Conservation (phyloP, 2,888 invertebrate genomes). For the Drosophila neonasuta region DNA sequence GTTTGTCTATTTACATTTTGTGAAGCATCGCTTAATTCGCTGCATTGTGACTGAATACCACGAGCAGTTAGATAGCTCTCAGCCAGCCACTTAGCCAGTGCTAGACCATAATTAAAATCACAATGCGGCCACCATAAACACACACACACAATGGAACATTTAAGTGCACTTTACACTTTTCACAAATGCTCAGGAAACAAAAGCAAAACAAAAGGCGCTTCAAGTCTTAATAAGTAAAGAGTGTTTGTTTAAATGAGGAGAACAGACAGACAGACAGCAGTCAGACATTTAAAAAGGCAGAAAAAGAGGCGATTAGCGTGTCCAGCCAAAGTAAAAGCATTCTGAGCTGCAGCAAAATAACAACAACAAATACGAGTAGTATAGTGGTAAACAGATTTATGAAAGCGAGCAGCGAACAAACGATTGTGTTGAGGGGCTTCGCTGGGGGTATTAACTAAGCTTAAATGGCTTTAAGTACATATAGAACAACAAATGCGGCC, state of each 20-base stretch:
- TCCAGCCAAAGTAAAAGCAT: constrained; percentile 14
- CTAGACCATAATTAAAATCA: constrained; percentile 66
- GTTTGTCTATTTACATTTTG: constrained; percentile 22
- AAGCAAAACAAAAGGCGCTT: constrained; percentile 50
- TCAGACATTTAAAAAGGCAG: constrained; percentile 35
- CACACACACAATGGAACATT: constrained; percentile 47
- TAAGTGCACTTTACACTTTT: constrained; percentile 66
- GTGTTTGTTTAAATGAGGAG: constrained; percentile 9
- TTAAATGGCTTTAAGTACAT: constrained; percentile 53
- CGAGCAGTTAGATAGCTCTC: constrained; percentile 41
- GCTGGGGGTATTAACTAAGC: constrained; percentile 56
- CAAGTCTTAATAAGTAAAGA: constrained; percentile 52
- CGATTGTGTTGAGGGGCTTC: constrained; percentile 44
- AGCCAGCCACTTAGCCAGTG: constrained; percentile 52
- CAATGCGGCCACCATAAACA: constrained; percentile 49
- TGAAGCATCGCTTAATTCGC: constrained; percentile 33
- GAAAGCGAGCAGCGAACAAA: constrained; percentile 15
- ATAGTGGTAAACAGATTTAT: constrained; percentile 56
- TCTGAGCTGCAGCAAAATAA: constrained; percentile 1
- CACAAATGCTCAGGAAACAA: constrained; percentile 56
- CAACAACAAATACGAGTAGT: background rate
- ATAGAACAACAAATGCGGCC: constrained; percentile 56
- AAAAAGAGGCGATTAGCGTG: constrained; percentile 57
- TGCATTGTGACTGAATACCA: constrained; percentile 31
- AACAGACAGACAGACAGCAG: constrained; percentile 12